These are phyloP conservation scores for Pocillopora verrucosa DNA, from an alignment of 64 coral and sea anemone genomes.

Conservation along the genomic window DNA sequence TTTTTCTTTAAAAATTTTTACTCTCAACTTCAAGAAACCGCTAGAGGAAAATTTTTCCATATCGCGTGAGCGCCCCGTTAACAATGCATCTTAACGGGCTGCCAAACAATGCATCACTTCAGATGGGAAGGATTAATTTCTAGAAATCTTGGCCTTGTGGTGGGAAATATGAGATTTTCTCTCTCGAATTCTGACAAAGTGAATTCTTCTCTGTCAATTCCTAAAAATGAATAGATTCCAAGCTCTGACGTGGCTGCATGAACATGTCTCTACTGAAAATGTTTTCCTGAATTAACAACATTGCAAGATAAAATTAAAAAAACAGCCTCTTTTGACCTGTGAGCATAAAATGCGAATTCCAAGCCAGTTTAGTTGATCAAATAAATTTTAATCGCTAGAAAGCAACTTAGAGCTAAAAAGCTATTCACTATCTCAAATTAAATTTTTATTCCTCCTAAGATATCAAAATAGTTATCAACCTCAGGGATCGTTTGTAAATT, in stretches of 20 bases:
- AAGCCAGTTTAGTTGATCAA: no score
- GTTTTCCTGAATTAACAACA: no score
- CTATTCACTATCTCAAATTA: not conserved
- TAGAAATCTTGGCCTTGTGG: not conserved
- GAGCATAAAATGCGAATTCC: no score
- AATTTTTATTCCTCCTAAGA: constrained; percentile 6
- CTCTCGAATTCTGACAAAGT: not conserved
- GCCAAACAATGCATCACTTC: not conserved
- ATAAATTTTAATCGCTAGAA: not conserved
- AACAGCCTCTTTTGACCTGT: no score
- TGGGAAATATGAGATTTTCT: not conserved
- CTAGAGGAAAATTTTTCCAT: not conserved
- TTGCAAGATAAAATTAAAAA: no score
- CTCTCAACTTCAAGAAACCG: not conserved
- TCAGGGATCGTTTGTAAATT: constrained; percentile 17
- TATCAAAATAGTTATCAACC: constrained; percentile 14
- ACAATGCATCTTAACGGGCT: not conserved
- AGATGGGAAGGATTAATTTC: not conserved
- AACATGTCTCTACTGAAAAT: no score
- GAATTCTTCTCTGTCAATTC: not conserved
- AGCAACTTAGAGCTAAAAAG: not conserved
- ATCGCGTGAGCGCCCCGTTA: not conserved
- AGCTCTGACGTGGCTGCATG: no score
- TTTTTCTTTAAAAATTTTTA: not conserved
- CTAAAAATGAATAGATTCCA: no score